Conservation (phyloP, 2,113 vertebrate species). For the Physeter macrocephalus region DNA sequence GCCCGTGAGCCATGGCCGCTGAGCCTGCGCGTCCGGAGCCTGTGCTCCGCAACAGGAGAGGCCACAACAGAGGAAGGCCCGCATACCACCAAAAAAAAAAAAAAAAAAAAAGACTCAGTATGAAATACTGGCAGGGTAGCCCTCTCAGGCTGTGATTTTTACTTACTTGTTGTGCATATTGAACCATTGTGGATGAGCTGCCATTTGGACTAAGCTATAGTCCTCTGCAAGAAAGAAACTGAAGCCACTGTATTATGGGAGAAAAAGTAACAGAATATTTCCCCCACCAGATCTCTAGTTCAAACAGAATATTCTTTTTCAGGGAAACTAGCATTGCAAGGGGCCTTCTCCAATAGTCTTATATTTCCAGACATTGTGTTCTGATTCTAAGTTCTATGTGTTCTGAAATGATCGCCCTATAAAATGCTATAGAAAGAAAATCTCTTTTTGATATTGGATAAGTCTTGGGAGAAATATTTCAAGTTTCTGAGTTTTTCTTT, state of each 20-base stretch:
- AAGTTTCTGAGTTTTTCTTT: conserved; percentile 17
- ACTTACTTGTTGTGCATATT: not conserved
- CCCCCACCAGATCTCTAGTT: not conserved
- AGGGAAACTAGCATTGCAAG: not conserved
- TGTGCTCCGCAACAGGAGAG: too few species aligned
- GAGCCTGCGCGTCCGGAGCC: too few species aligned
- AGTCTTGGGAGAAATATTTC: conserved; percentile 16
- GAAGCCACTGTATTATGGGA: not conserved
- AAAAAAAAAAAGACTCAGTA: not conserved
- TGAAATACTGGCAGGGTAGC: not conserved
- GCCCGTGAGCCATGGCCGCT: too few species aligned
- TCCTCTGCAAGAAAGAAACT: not conserved
- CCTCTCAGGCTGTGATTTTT: not conserved
- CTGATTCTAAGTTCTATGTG: not conserved
- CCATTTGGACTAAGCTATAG: not conserved
- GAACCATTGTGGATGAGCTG: not conserved
- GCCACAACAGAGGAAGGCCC: too few species aligned
- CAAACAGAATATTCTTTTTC: not conserved
- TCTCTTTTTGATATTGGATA: not conserved
- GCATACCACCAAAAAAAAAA: too few species aligned
- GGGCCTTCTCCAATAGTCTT: not conserved
- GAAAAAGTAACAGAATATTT: not conserved
- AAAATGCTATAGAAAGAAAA: not conserved
- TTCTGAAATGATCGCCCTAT: not conserved
- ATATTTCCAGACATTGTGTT: not conserved